A percentile compares a stretch with the other conserved stretches of the same genome.
Conservation (phyloP, 2,888 invertebrate species). For the Ferdinandea cuprea region DNA sequence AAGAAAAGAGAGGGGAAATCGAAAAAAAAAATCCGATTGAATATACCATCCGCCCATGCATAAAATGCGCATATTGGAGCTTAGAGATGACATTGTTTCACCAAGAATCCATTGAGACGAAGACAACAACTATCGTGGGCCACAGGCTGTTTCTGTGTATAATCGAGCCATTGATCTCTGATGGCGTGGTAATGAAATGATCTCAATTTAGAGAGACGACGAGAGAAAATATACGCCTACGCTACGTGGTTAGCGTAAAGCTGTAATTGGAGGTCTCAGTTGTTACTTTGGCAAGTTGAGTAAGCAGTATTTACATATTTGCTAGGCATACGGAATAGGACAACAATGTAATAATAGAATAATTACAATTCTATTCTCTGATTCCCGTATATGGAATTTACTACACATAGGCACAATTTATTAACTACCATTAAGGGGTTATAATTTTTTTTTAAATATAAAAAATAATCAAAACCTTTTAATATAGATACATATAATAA, state of each 20-base stretch:
- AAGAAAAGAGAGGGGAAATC: background rate
- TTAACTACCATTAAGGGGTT: background rate
- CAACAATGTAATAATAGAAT: conserved; percentile 13
- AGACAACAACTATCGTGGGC: conserved; percentile 19
- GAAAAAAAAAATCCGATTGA: conserved; percentile 7
- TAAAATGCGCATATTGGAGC: conserved; percentile 20
- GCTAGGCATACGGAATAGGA: background rate
- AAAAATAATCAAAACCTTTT: too few species aligned
- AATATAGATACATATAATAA: too few species aligned
- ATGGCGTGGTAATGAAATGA: conserved; percentile 53
- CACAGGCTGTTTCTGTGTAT: conserved; percentile 14
- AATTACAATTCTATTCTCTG: background rate
- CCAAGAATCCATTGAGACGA: conserved; percentile 6
- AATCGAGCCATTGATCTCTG: conserved; percentile 56
- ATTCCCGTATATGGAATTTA: background rate
- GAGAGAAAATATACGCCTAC: conserved; percentile 27
- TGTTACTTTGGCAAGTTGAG: conserved; percentile 14
- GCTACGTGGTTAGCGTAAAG: background rate
- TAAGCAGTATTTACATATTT: conserved; percentile 11
- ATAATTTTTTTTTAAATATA: background rate
- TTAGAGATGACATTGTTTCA: conserved; percentile 52
- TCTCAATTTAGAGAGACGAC: conserved; percentile 32
- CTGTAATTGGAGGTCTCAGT: conserved; percentile 49
- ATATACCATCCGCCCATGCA: conserved; percentile 53
- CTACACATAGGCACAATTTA: conserved; percentile 14